Conservation (phyloP, 2,797 vertebrate species). For the Decapterus maruadsi region DNA sequence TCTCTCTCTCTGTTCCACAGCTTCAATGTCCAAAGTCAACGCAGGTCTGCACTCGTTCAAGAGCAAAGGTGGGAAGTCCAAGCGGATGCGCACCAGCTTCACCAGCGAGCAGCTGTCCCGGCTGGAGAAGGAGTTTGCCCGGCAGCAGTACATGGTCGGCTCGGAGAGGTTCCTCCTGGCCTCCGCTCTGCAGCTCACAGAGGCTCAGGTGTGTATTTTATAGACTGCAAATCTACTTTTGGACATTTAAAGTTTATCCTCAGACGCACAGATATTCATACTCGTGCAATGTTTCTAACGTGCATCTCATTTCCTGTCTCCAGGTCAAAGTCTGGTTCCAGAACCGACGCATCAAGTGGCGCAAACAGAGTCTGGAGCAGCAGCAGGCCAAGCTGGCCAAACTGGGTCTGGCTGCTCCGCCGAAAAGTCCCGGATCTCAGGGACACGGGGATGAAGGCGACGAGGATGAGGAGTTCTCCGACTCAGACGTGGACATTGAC, state of each 20-base stretch:
- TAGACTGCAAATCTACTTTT: background rate
- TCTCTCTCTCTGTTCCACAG: constrained; percentile 51
- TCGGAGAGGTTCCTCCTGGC: constrained; percentile 88
- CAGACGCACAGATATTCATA: background rate
- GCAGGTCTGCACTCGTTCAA: constrained; percentile 75
- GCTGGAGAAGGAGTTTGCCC: constrained; percentile 89
- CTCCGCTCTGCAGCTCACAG: constrained; percentile 86
- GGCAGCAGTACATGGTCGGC: constrained; percentile 92
- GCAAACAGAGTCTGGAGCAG: constrained; percentile 91
- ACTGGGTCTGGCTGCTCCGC: constrained; percentile 80
- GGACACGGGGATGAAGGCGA: constrained; percentile 81
- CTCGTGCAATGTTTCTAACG: background rate
- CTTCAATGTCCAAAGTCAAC: constrained; percentile 74
- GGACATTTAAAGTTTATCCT: background rate
- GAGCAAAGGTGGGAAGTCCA: constrained; percentile 86
- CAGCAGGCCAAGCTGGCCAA: constrained; percentile 89
- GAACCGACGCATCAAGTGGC: constrained; percentile 91
- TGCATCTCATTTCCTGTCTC: background rate
- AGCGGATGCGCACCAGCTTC: constrained; percentile 89
- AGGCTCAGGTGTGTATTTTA: constrained; percentile 84
- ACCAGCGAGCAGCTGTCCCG: constrained; percentile 89
- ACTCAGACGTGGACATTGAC: constrained; percentile 79
- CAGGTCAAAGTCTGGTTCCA: constrained; percentile 93
- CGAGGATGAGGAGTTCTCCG: constrained; percentile 82
- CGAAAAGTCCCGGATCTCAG: constrained; percentile 85